A percentile compares a stretch with the other conserved stretches of the same genome.
phyloP scores from a whole-genome alignment of 2,113 vertebrate species.

The Hydropotes inermis region DNA sequence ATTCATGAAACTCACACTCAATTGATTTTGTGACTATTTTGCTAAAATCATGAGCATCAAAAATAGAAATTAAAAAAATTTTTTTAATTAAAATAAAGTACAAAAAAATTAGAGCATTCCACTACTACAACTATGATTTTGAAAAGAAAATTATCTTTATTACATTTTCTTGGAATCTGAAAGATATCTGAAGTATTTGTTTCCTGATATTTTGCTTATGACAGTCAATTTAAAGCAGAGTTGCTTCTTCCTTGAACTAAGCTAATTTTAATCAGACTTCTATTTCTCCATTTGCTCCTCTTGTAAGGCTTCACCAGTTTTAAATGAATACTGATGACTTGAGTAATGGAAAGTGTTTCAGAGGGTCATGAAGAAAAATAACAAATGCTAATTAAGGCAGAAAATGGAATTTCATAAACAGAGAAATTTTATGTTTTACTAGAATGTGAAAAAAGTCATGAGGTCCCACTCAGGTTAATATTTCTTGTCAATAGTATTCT shows the following conservation, averaged over 20 bases:
- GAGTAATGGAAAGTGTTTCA: conserved; percentile 47
- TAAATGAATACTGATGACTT: conserved; percentile 48
- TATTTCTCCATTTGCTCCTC: conserved; percentile 1
- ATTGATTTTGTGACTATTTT: conserved; percentile 12
- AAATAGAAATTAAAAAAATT: neutral
- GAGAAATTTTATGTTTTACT: conserved; percentile 39
- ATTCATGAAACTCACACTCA: neutral
- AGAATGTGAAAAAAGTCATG: conserved; percentile 4
- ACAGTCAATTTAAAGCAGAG: neutral
- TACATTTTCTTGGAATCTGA: neutral
- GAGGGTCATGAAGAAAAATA: conserved; percentile 52
- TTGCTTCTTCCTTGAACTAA: neutral
- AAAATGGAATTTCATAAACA: conserved; percentile 50
- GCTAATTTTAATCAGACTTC: conserved; percentile 25
- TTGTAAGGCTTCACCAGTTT: conserved; percentile 28
- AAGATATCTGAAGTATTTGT: neutral
- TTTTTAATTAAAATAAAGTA: neutral
- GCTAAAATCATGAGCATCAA: neutral
- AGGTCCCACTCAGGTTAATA: neutral
- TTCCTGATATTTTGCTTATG: neutral
- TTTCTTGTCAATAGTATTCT: conserved; percentile 37
- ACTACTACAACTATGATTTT: neutral
- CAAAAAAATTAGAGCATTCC: conserved; percentile 5
- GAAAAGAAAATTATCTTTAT: neutral
- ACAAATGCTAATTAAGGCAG: conserved; percentile 49